phyloP scores from a whole-genome alignment of 2,113 vertebrate genomes.

The Strix aluco region DNA sequence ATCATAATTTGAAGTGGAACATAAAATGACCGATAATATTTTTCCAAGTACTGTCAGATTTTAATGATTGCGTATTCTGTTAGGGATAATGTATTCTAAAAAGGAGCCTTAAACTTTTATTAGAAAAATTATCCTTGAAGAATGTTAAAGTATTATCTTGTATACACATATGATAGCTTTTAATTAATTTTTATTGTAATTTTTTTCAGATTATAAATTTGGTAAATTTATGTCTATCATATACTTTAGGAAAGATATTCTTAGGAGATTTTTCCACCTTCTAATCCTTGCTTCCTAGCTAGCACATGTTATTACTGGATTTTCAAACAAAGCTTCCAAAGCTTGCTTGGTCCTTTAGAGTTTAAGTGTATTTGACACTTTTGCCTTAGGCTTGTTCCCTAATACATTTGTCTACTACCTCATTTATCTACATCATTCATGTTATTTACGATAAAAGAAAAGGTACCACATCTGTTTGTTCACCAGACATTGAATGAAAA shows the following conservation, averaged over 20 bases:
- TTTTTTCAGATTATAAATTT: background rate
- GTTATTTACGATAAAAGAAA: background rate
- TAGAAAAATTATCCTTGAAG: background rate
- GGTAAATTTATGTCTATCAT: background rate
- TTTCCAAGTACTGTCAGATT: background rate
- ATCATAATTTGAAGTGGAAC: background rate
- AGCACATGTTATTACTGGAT: background rate
- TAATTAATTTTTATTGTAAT: background rate
- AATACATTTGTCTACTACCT: background rate
- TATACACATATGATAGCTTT: background rate
- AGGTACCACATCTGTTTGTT: background rate
- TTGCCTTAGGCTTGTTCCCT: background rate
- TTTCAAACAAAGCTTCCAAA: background rate
- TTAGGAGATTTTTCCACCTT: background rate
- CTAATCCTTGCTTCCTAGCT: background rate
- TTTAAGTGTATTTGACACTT: conserved; percentile 4
- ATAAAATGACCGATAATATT: background rate
- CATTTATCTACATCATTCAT: background rate
- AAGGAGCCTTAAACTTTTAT: background rate
- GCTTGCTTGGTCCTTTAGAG: background rate
- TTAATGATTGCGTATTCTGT: background rate
- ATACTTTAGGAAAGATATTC: background rate
- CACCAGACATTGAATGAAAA: background rate
- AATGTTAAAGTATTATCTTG: background rate
- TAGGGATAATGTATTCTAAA: background rate